Conservation (phyloP, 2,888 invertebrate genomes). For the Drosophila paranaensis region DNA sequence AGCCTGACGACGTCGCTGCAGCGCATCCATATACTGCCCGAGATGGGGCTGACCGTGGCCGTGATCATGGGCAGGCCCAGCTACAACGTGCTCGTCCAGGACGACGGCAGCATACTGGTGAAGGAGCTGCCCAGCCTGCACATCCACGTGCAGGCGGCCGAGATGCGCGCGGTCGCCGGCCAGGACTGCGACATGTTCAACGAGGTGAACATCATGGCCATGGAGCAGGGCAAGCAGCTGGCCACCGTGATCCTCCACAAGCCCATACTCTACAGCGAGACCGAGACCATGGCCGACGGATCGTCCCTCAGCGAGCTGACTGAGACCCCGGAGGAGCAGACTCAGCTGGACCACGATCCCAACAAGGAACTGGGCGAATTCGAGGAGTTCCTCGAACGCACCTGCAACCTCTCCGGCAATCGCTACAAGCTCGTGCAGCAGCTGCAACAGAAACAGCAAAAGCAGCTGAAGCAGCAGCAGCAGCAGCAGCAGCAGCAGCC, state of each 20-base stretch:
- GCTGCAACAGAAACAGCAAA: neutral
- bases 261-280: neutral
- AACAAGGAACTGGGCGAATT: neutral
- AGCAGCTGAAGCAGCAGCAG: neutral
- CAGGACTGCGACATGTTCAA: conserved; percentile 17
- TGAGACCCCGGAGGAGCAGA: neutral
- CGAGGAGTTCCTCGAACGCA: conserved; percentile 1
- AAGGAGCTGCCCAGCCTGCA: conserved; percentile 39
- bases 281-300: neutral
- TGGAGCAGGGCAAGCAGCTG: neutral
- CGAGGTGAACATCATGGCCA: neutral
- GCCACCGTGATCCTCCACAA: neutral
- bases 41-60: conserved; percentile 31
- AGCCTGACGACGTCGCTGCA: conserved; percentile 49
- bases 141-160: conserved; percentile 25
- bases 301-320: neutral
- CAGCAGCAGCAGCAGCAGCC: neutral
- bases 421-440: neutral
- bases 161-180: conserved; percentile 30
- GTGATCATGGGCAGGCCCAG: conserved; percentile 34
- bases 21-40: conserved; percentile 30
- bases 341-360: neutral
- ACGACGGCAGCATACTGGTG: conserved; percentile 43
- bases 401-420: neutral
- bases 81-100: conserved; percentile 43